Percentiles rank a stretch among this genome's conserved stretches.
Evolutionary conservation across 2,797 vertebrate species (phyloP).

Genomic region (Graptemys geographica): DNA sequence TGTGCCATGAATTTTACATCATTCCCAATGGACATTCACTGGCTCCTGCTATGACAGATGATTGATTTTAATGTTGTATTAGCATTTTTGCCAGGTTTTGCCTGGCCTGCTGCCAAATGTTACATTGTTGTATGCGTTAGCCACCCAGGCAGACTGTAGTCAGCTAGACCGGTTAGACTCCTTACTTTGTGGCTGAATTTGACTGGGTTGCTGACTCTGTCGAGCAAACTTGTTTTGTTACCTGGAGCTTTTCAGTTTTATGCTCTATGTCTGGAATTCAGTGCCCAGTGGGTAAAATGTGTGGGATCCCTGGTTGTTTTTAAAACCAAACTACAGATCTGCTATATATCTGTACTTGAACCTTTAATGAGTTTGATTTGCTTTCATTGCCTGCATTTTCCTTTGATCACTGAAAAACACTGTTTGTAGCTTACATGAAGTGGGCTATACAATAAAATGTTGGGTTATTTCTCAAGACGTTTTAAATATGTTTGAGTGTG

Average conservation of each 20-base stretch:
- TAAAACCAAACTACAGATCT: slow-evolving; percentile 11
- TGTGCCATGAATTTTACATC: not conserved
- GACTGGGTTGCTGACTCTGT: not conserved
- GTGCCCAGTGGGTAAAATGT: not conserved
- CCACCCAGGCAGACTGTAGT: not conserved
- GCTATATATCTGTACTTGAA: not conserved
- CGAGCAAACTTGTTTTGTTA: not conserved
- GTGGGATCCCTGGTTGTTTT: not conserved
- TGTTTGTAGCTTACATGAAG: not conserved
- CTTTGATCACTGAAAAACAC: slow-evolving; percentile 22
- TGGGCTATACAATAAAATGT: not conserved
- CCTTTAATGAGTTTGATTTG: not conserved
- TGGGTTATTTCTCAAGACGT: not conserved
- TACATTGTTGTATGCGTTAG: not conserved
- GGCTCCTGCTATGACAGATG: not conserved
- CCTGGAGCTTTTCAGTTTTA: not conserved
- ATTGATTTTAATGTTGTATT: not conserved
- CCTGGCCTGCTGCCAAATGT: not conserved
- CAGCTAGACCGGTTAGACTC: not conserved
- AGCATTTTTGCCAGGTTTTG: not conserved
- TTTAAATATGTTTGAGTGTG: not conserved
- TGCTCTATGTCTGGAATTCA: not conserved
- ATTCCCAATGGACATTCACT: not conserved
- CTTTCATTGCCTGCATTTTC: slow-evolving; percentile 23
- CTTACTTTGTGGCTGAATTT: not conserved